These are phyloP conservation scores for Drosophila siamana DNA, from an alignment of 2,888 invertebrate species.

Conservation along the genomic window DNA sequence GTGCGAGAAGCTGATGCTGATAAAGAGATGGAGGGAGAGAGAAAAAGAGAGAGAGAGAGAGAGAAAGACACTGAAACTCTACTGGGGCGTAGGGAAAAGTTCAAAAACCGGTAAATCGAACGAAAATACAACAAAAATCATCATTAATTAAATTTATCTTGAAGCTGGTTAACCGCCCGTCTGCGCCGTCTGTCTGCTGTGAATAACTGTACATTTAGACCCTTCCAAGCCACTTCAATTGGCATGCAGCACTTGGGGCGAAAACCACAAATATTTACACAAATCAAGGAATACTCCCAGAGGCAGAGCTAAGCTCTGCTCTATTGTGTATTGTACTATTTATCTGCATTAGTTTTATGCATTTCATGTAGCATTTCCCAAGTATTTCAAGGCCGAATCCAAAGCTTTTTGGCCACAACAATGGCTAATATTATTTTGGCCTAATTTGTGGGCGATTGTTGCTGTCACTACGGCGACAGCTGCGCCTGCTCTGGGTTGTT, in stretches of 20 bases:
- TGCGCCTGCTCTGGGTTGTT: background rate
- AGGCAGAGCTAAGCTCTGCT: background rate
- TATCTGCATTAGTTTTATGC: slow-evolving; percentile 64
- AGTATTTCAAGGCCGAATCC: slow-evolving; percentile 63
- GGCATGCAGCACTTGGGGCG: slow-evolving; percentile 29
- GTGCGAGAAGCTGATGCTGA: background rate
- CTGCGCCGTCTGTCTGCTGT: slow-evolving; percentile 21
- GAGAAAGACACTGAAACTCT: slow-evolving; percentile 27
- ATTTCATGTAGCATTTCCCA: slow-evolving; percentile 72
- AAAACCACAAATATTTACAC: slow-evolving; percentile 27
- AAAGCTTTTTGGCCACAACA: slow-evolving; percentile 8
- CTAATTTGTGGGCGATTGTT: slow-evolving; percentile 63
- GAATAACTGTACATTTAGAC: slow-evolving; percentile 59
- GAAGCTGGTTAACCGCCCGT: slow-evolving; percentile 16
- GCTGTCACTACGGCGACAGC: slow-evolving; percentile 27
- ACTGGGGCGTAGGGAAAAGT: slow-evolving; percentile 66
- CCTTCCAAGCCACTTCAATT: slow-evolving; percentile 29
- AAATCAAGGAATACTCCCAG: slow-evolving; percentile 38
- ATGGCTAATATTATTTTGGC: slow-evolving; percentile 56
- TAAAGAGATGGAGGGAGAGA: slow-evolving; percentile 16
- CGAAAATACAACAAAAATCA: slow-evolving; percentile 52
- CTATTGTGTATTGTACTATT: slow-evolving; percentile 12
- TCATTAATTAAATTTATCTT: slow-evolving; percentile 73
- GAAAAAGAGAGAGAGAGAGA: slow-evolving; percentile 12
- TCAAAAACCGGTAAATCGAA: slow-evolving; percentile 72